Percentiles rank a stretch among this genome's conserved stretches.
phyloP scores from a whole-genome alignment of 2,113 vertebrate species.

The Ptilorrhoa leucosticta region DNA sequence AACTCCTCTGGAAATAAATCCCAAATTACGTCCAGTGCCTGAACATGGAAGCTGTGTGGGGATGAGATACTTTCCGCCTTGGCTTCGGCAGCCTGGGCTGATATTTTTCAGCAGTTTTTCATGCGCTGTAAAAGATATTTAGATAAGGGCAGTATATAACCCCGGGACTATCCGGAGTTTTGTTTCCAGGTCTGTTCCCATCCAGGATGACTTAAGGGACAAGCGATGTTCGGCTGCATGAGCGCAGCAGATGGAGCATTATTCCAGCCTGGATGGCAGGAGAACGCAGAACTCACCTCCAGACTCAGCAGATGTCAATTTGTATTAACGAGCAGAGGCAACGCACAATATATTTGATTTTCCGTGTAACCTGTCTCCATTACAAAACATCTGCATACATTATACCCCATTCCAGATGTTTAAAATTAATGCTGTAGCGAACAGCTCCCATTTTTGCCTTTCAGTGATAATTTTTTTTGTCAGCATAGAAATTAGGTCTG shows the following conservation, averaged over 20 bases:
- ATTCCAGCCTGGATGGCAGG: neutral
- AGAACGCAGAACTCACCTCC: conserved; percentile 35
- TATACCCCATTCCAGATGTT: conserved; percentile 11
- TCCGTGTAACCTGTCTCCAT: conserved; percentile 57
- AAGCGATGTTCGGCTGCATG: conserved; percentile 19
- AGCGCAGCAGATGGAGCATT: conserved; percentile 27
- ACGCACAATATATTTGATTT: conserved; percentile 41
- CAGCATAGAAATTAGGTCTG: conserved; percentile 1
- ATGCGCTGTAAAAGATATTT: neutral
- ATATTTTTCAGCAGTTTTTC: neutral
- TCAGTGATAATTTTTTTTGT: neutral
- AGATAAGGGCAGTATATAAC: neutral
- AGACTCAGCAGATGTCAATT: conserved; percentile 58
- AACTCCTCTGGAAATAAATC: conserved; percentile 29
- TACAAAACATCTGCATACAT: conserved; percentile 39
- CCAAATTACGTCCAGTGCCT: neutral
- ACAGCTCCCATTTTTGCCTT: neutral
- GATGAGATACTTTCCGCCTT: neutral
- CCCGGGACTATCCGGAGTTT: neutral
- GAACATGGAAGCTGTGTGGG: neutral
- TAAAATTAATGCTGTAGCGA: neutral
- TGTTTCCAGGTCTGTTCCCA: neutral
- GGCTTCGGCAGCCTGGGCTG: neutral
- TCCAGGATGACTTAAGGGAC: conserved; percentile 36
- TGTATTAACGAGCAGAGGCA: conserved; percentile 56